Evolutionary conservation across 2,113 vertebrate genomes (phyloP).

Genomic region (Pogona vitticeps): DNA sequence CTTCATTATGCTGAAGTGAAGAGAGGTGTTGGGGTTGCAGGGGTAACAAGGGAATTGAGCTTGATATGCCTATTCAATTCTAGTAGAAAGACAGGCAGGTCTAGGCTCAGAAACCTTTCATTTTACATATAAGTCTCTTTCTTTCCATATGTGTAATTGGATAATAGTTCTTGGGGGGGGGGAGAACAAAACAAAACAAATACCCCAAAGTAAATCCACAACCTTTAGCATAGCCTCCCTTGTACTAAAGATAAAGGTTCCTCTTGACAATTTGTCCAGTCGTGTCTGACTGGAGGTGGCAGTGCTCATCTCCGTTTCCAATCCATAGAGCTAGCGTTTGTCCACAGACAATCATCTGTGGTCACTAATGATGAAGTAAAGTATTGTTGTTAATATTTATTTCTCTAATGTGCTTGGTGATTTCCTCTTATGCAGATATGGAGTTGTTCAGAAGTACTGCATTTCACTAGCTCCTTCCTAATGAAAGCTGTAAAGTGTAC

Average conservation of each 20-base stretch:
- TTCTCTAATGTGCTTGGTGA: not conserved
- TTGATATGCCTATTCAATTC: not conserved
- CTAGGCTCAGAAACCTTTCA: not conserved
- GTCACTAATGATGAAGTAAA: not conserved
- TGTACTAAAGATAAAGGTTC: too few species aligned
- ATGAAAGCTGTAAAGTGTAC: not conserved
- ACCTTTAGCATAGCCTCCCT: not conserved
- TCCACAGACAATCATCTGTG: too few species aligned
- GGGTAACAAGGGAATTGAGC: not conserved
- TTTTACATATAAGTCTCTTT: not conserved
- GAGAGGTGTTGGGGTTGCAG: not conserved
- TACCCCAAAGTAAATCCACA: not conserved
- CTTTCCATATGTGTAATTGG: not conserved
- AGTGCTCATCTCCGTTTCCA: too few species aligned
- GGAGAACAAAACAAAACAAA: too few species aligned
- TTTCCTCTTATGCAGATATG: not conserved
- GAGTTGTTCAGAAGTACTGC: not conserved
- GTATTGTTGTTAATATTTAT: not conserved
- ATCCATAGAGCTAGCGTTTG: too few species aligned
- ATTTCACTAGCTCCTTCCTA: slow-evolving; percentile 13
- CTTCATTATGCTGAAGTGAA: not conserved
- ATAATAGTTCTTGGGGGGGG: not conserved
- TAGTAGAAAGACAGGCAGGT: not conserved
- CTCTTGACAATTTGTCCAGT: too few species aligned
- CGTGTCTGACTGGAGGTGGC: too few species aligned